Base-by-base conservation (phyloP, 2,888 invertebrate species). In the Papilio elwesi region DNA sequence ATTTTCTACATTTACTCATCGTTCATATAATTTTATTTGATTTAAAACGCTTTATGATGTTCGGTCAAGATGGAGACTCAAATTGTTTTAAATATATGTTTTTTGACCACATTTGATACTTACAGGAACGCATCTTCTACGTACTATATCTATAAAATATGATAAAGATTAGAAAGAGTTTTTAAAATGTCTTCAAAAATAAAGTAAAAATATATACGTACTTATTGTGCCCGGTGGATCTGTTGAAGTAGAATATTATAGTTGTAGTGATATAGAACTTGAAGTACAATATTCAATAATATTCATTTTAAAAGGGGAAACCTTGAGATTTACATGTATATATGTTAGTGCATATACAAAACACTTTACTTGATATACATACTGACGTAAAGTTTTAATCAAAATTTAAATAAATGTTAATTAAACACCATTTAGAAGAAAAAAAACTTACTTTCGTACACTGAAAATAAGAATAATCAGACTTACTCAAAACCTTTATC, bases 81-180 rank as follows among this genome's bases (percentile, higher is more conserved):
- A 26, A 26, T 26, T 4, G 26, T 26, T 4, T 26, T 26, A 26
- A 26, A 26, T 26, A 26, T 2, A 26, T 26, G 26, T 26, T 26
- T 26, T 4, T 26, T 26, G 26, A 26, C n/a, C 15, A 15, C 36
- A 59, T 43, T 43, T 43, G 43, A 43, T n/a, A 59, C 59, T 10
- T 43, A 59, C 59, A n/a, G 59, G 59, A n/a, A 43, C n/a, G 12
- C 59, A 59, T 59, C 26, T 59, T 59, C 59, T 59, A 38, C 59
- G 59, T 43, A 59, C 43, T 43, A 59, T 59, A 59, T 59, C 59
- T 59, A 59, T 9, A 15, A 59, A 5, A n/a, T 43, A 43, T 43
- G 0, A 7, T 7, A 38, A 36, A 15, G 7, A n/a, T 38, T 59
- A 59, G 0, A 9, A 5, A n/a, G 16, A 8, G 7, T 10, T 15